These are phyloP conservation scores for Siderastrea siderea DNA, from an alignment of 92 coral and sea anemone genomes.

Conservation along the genomic window DNA sequence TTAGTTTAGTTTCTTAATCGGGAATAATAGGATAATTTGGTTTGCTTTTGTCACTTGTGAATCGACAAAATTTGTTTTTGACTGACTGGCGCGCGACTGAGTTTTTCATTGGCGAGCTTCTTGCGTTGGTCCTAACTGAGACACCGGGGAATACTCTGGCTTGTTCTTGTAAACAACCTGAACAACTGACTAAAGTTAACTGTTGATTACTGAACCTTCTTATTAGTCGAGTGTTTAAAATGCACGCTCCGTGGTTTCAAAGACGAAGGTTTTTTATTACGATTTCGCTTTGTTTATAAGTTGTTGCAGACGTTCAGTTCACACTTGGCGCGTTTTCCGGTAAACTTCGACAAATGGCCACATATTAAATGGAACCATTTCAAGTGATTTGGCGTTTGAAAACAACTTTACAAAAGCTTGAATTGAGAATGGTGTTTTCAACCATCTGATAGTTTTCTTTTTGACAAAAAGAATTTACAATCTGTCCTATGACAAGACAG, in stretches of 20 bases:
- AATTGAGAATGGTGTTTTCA: conserved; percentile 23
- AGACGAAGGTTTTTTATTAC: conserved; percentile 31
- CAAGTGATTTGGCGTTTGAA: conserved; percentile 7
- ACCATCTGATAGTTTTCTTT: conserved; percentile 34
- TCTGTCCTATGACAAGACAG: conserved; percentile 39
- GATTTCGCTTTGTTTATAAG: conserved; percentile 40
- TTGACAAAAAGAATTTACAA: conserved; percentile 32
- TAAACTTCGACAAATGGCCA: conserved; percentile 18
- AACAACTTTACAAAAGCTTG: conserved; percentile 35
- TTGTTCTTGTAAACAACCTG: conserved; percentile 11
- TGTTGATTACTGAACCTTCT: conserved; percentile 7
- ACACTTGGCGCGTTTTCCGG: conserved; percentile 46
- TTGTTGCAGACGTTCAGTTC: conserved; percentile 37
- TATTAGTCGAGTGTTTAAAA: conserved; percentile 28
- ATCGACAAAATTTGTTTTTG: conserved; percentile 12
- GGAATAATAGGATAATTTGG: conserved; percentile 24
- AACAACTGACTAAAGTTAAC: not conserved
- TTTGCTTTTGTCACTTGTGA: conserved; percentile 34
- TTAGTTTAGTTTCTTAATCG: conserved; percentile 13
- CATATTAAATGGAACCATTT: not conserved
- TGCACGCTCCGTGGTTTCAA: conserved; percentile 49
- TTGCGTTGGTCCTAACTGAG: not conserved
- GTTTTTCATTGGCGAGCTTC: conserved; percentile 4
- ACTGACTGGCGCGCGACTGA: not conserved
- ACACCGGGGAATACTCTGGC: not conserved